A percentile compares a stretch with the other conserved stretches of the same genome.
These are phyloP conservation scores for Temnopleurus reevesii DNA, from an alignment of 53 echinoderm and acorn worm species.

Conservation along the genomic window DNA sequence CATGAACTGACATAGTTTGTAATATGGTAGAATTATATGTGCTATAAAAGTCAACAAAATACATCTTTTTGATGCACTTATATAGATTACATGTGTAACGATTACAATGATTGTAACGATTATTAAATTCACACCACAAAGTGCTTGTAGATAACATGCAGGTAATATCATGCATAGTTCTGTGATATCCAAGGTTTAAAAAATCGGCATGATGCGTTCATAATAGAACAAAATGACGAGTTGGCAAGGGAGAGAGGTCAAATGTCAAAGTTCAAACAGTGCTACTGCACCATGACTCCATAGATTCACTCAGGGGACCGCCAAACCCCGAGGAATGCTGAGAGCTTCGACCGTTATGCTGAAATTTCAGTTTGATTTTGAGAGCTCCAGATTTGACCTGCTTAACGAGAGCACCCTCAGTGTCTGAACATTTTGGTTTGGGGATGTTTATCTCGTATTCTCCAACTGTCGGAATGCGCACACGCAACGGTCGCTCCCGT, in stretches of 20 bases:
- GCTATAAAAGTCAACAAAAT: too few relatives aligned
- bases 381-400: constrained; percentile 25
- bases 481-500: constrained; percentile 8
- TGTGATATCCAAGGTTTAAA: too few relatives aligned
- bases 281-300: constrained; percentile 42
- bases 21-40: too few relatives aligned
- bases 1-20: too few relatives aligned
- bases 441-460: constrained; percentile 7
- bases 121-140: too few relatives aligned
- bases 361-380: constrained; percentile 42
- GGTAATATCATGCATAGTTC: too few relatives aligned
- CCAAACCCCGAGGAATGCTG: not conserved
- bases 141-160: too few relatives aligned
- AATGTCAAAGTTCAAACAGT: constrained; percentile 1
- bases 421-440: constrained; percentile 12
- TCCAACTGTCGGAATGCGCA: constrained; percentile 11
- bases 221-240: too few relatives aligned
- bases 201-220: too few relatives aligned
- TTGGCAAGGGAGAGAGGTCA: not conserved
- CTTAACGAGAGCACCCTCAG: constrained; percentile 43
- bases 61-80: too few relatives aligned
- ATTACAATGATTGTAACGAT: too few relatives aligned
- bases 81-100: too few relatives aligned
- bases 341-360: constrained; percentile 24
- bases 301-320: constrained; percentile 1